These are phyloP conservation scores for Ceraclea dissimilis DNA, from an alignment of 2,888 invertebrate species.

Conservation along the genomic window DNA sequence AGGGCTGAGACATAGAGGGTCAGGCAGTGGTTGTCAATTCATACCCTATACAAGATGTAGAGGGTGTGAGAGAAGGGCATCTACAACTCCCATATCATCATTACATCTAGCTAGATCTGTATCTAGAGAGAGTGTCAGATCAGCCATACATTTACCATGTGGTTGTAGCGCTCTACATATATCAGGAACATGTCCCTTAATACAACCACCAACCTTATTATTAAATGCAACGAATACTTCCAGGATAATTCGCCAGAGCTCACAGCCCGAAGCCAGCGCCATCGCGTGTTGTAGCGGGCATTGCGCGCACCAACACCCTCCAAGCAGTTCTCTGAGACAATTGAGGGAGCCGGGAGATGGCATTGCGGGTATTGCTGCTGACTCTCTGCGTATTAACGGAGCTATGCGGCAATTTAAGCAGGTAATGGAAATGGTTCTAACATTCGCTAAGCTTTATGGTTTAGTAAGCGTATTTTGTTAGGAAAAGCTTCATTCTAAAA, in stretches of 20 bases:
- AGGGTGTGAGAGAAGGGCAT: slow-evolving; percentile 70
- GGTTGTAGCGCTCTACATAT: slow-evolving; percentile 48
- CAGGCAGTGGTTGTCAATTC: slow-evolving; percentile 59
- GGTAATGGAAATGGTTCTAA: slow-evolving; percentile 48
- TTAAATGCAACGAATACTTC: slow-evolving; percentile 62
- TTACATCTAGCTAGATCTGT: slow-evolving; percentile 75
- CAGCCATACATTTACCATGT: slow-evolving; percentile 59
- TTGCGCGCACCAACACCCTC: slow-evolving; percentile 60
- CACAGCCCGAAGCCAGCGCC: slow-evolving; percentile 71
- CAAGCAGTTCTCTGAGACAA: slow-evolving; percentile 81
- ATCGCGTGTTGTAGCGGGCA: slow-evolving; percentile 49
- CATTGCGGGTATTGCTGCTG: slow-evolving; percentile 92
- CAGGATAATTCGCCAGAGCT: slow-evolving; percentile 83
- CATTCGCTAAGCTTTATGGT: slow-evolving; percentile 33
- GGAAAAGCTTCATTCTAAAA: neutral
- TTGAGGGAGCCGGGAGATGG: slow-evolving; percentile 76
- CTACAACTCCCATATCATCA: slow-evolving; percentile 70
- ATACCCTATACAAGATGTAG: slow-evolving; percentile 56
- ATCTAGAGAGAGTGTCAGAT: slow-evolving; percentile 74
- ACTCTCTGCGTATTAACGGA: slow-evolving; percentile 92
- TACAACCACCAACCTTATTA: slow-evolving; percentile 63
- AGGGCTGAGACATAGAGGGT: slow-evolving; percentile 51
- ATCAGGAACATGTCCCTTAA: slow-evolving; percentile 56
- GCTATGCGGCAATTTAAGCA: slow-evolving; percentile 95
- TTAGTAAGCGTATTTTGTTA: neutral